phyloP scores from a whole-genome alignment of 2,888 invertebrate species.

The Onthophagus sagittarius region DNA sequence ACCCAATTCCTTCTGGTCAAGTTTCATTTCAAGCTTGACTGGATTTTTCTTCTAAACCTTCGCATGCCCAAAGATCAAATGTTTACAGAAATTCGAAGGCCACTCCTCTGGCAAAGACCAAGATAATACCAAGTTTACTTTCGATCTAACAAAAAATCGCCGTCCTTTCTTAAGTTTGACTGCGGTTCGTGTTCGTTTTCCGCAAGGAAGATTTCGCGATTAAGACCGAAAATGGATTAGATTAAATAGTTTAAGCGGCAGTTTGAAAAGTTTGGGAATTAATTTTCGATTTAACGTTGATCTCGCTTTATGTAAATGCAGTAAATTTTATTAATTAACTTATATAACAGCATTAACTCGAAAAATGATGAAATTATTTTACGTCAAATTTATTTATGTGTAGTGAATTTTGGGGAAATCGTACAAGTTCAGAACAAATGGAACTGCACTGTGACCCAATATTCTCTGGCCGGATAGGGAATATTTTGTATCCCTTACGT shows the following conservation, averaged over 20 bases:
- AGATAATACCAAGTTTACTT: background rate
- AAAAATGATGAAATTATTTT: background rate
- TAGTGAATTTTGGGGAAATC: background rate
- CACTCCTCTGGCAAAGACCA: background rate
- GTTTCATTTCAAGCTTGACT: background rate
- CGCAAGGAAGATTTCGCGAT: background rate
- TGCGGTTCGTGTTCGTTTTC: background rate
- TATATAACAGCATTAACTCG: too few relatives aligned
- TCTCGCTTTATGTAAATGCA: background rate
- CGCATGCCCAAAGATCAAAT: background rate
- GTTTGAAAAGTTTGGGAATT: background rate
- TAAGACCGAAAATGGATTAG: background rate
- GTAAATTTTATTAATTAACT: too few relatives aligned
- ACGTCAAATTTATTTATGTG: background rate
- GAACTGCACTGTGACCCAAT: background rate
- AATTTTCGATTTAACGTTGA: background rate
- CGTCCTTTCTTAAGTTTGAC: background rate
- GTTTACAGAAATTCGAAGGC: background rate
- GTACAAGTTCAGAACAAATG: background rate
- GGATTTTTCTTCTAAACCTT: background rate
- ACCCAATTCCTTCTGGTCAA: background rate
- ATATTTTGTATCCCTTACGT: background rate
- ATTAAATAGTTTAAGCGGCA: background rate
- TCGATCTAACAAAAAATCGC: background rate
- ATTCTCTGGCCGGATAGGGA: background rate